Base-by-base conservation (phyloP, 1,140 invertebrate species). In the Drosophila asahinai region DNA sequence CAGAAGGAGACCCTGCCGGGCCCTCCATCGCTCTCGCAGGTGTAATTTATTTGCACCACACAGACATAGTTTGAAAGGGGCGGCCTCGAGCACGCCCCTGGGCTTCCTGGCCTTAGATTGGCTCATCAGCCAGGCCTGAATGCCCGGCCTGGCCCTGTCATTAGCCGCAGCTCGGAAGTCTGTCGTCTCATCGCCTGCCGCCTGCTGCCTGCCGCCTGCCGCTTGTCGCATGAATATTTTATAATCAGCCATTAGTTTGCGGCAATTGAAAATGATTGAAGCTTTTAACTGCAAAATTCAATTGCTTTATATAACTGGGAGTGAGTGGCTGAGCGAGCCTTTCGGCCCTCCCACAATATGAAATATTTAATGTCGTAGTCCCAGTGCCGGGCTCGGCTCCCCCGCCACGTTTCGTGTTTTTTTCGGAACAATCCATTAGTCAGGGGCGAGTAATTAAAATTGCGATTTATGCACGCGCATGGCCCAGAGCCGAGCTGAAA, bases 201-300 rank as follows among this genome's bases (percentile, higher is more conserved):
- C 74, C 73, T 84, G 86, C 84, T 81, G 86, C 86, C 33, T 33
- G 33, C 30, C 51, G 71, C 45, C 65, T 67, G 71, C 42, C 43
- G 79, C 74, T 76, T 84, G 86, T 90, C 86, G 86, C 86, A 90
- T 90, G 86, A 78, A 90, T 90, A 90, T 90, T 90, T 90, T 86
- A 90, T 90, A 91, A 86, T 91, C 82, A 77, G 72, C 86, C 86
- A 90, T 90, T 90, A 90, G 86, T 90, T 90, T 90, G 86, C 58
- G 86, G 86, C 86, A 86, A 90, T 90, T 86, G 86, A 82, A 90
- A 90, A 90, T 90, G 86, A 90, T 90, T 90, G 86, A 84, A 90
- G 86, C 86, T 90, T 90, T 90, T 90, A 90, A 91, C 86, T 91
- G 79, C 82, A 74, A 90, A 90, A 90, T 90, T 90, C 82, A 90